Base-by-base conservation (phyloP, 1,140 invertebrate species). In the Drosophila varians region DNA sequence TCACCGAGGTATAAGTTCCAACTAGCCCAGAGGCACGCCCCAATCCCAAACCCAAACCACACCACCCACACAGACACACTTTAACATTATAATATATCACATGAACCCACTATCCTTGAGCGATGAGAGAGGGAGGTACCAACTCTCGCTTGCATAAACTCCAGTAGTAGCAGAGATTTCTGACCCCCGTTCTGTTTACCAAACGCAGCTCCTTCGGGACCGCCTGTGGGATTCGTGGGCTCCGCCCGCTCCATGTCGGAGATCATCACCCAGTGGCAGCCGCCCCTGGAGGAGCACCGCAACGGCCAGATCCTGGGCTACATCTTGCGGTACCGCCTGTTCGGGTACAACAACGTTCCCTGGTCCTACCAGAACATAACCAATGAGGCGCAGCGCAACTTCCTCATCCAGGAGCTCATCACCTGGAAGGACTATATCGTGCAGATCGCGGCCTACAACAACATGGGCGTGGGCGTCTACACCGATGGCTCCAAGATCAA, bases 341-440 rank as follows among this genome's bases (percentile, higher is more conserved):
- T 95, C 62, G 97, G 98, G 0, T 99, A 99, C 91, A 95, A 96
- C 60, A 95, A 96, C 74, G 95, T 95, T 64, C 96, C 96, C 0
- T 98, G 96, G 96, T 97, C 95, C 4, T 94, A 94, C 80, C 94
- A 96, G 74, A 99, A 98, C 90, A 96, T 99, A 16, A 97, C 96
- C 0, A 98, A 98, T 90, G 96, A 97, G 91, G 96, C 96, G 0
- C 97, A 98, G 89, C 94, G 96, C 69, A 98, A 97, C 91, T 98
- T 95, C 89, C 93, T 99, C 0, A 97, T 99, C 55, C 96, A 97
- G 75, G 97, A 98, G 84, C 92, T 99, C 31, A 99, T 99, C 53
- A 98, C 98, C 0, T 99, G 98, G 98, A 98, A 99, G 91, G 97
- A 99, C 91, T 99, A 99, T 83, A 95, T 98, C 31, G 96, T 99